Evolutionary conservation across 1,140 invertebrate species (phyloP).

Genomic region (Diabrotica virgifera): DNA sequence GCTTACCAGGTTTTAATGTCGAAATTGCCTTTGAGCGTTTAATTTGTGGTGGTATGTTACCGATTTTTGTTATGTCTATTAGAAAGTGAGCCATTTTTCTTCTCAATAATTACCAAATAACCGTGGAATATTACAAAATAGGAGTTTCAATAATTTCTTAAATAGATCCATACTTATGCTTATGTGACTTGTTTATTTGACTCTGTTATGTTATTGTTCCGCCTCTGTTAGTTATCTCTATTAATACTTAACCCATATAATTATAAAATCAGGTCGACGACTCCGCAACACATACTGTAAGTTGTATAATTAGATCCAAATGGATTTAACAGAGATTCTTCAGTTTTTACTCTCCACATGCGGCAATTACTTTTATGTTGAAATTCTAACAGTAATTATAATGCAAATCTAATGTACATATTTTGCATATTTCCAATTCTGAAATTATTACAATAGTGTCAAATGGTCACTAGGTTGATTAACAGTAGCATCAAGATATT

Average conservation of each 20-base stretch:
- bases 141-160: not conserved
- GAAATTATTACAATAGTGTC: no score
- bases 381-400: no score
- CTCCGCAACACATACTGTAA: not conserved
- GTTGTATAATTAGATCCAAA: conserved; percentile 3
- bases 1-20: no score
- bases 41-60: no score
- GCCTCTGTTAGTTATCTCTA: not conserved
- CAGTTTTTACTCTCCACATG: not conserved
- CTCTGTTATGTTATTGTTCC: not conserved
- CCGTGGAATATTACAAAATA: not conserved
- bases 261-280: conserved; percentile 2
- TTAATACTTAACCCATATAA: conserved; percentile 3
- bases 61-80: not conserved
- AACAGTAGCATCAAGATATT: no score
- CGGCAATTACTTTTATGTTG: not conserved
- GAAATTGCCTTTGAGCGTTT: no score
- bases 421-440: no score
- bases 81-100: not conserved
- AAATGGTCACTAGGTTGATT: no score
- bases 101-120: not conserved
- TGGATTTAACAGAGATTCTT: conserved; percentile 2
- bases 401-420: no score
- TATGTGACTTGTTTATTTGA: not conserved
- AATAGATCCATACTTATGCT: not conserved